Evolutionary conservation across 1,140 invertebrate species (phyloP).

Genomic region (Helicoverpa zea): DNA sequence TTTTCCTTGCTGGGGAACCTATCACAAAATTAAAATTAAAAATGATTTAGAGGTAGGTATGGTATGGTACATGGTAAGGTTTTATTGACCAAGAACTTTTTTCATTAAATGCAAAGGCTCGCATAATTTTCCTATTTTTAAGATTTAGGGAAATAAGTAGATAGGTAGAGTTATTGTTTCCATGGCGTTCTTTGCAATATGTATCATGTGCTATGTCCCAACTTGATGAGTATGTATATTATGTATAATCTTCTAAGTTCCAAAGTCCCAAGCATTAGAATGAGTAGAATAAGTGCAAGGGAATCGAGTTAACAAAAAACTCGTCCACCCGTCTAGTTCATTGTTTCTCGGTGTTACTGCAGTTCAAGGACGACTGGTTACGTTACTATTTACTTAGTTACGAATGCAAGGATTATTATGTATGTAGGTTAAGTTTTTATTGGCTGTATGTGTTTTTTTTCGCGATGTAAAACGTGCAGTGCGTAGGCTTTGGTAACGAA

Average conservation of each 20-base stretch:
- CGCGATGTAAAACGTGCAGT: background rate
- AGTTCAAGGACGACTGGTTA: constrained; percentile 48
- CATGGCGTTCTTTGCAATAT: no score
- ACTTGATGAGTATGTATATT: background rate
- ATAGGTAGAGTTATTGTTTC: no score
- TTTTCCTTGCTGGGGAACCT: no score
- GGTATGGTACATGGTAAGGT: no score
- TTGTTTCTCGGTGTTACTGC: constrained; percentile 44
- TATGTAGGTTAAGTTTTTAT: constrained; percentile 48
- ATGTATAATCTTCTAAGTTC: background rate
- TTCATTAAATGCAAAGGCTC: no score
- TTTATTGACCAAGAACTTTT: no score
- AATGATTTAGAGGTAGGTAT: no score
- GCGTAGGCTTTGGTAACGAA: constrained; percentile 2
- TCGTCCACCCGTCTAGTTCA: constrained; percentile 31
- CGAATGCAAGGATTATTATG: constrained; percentile 49
- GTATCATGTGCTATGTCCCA: background rate
- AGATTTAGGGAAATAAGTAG: no score
- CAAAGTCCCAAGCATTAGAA: background rate
- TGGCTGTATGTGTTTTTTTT: constrained; percentile 43
- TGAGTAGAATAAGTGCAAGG: background rate
- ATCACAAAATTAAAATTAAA: no score
- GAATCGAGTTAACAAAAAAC: background rate
- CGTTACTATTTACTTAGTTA: constrained; percentile 36
- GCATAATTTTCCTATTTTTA: no score